Evolutionary conservation across 2,888 invertebrate species (phyloP), one percentile per base, ranked within the genome.

Genomic region (Platypus cylindrus): DNA sequence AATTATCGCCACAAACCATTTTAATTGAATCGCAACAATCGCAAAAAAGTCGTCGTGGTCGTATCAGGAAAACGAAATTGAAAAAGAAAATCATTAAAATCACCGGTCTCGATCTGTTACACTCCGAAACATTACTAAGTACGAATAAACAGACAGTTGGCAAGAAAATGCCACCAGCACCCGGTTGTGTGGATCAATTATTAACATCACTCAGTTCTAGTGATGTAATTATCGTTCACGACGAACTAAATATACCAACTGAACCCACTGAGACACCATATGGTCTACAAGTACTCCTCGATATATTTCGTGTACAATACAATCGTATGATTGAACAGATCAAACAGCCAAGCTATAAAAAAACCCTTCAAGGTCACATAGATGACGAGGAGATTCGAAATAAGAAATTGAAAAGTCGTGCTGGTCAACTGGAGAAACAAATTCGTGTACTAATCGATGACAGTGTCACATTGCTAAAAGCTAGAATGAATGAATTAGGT

Each of bases 371-470:
- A 40, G 66, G 70, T 4, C 79, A 86, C 56, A 84, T 93, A 38
- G 78, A 81, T 37, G 74, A 75, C 50, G 91, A 94, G 59, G 81
- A 78, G 34, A 54, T 54, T 18, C 72, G 81, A 38, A 87, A 89
- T 62, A 73, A 78, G 50, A 79, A 80, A 51, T 63, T 91, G 43
- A 80, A 81, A 59, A 81, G 77, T 36, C 75, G 89, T 37, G 83
- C 84, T 26, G 81, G 81, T n/a, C 87, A 90, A 60, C 65, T 94
- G 48, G 90, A 93, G 54, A 89, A 89, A 58, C 90, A 93, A 67
- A 90, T 94, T 44, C 83, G 80, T 58, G 82, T 86, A 40, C 66
- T 95, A 43, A 89, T 91, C 45, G 84, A 85, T 51, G 93, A 94
- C 59, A 90, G 93, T 54, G 87, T 91, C 11, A 80, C 80, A 17